phyloP scores from a whole-genome alignment of 2,797 vertebrate genomes.

The Danio choprae region DNA sequence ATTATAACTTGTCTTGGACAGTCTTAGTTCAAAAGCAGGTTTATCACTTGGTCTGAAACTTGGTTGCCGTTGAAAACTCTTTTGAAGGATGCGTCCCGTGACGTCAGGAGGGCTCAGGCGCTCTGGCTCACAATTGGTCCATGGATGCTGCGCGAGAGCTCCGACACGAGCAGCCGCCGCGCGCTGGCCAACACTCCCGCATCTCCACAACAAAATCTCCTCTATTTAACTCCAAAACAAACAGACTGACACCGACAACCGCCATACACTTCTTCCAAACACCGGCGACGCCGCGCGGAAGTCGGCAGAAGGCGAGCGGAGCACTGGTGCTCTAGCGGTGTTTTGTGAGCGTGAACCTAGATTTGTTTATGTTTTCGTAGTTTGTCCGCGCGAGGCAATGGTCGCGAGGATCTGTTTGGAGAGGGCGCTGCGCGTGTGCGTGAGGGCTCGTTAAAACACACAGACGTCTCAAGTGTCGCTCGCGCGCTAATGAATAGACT shows the following conservation, averaged over 20 bases:
- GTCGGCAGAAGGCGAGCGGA: not conserved
- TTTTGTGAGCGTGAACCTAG: slow-evolving; percentile 2
- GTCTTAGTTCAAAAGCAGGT: not conserved
- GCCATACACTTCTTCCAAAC: not conserved
- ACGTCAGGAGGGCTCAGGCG: slow-evolving; percentile 51
- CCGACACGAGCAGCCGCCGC: slow-evolving; percentile 33
- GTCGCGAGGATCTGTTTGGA: slow-evolving; percentile 22
- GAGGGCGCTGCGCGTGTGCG: slow-evolving; percentile 40
- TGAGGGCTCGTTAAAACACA: slow-evolving; percentile 33
- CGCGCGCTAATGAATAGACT: slow-evolving; percentile 69
- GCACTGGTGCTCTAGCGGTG: not conserved
- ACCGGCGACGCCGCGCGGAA: not conserved
- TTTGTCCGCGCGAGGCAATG: slow-evolving; percentile 36
- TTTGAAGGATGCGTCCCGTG: slow-evolving; percentile 45
- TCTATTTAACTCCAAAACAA: slow-evolving; percentile 32
- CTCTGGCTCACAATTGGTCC: slow-evolving; percentile 55
- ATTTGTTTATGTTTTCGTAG: slow-evolving; percentile 50
- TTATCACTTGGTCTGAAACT: slow-evolving; percentile 7
- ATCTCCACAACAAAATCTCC: slow-evolving; percentile 41
- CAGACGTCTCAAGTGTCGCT: slow-evolving; percentile 64
- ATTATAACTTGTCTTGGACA: not conserved
- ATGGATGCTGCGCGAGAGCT: slow-evolving; percentile 52
- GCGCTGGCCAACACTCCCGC: slow-evolving; percentile 33
- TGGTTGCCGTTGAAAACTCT: slow-evolving; percentile 12
- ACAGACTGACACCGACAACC: slow-evolving; percentile 19